Evolutionary conservation across 2,888 invertebrate genomes (phyloP), one percentile per base, ranked within the genome.

Genomic region (Crocallis elinguaria): DNA sequence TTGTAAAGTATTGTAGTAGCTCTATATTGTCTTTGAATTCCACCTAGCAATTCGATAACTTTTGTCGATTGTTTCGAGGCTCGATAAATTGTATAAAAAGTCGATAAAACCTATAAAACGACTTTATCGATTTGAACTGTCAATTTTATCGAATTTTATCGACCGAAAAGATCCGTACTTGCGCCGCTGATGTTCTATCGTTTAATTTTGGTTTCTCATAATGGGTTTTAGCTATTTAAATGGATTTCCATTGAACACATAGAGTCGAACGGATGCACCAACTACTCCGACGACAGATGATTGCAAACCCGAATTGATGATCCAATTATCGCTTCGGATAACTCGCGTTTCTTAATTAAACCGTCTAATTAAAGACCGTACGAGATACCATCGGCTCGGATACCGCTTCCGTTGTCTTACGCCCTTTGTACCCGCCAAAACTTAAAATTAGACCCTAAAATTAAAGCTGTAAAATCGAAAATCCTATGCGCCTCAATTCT

Each of bases 321-420:
- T 81, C 77, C 67, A 88, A 88, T 88, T 86, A 88, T 82, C 84
- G 77, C 82, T 77, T 77, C 68, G 77, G 73, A 77, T 76, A 75
- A 70, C 74, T 81, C 77, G 73, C 73, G 49, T 49, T 80, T 82
- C 83, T 86, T 88, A 84, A 89, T 89, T 87, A 88, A 79, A 79
- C 66, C 75, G 69, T 73, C 82, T 89, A 87, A 89, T 89, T 88
- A 86, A 85, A 84, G 72, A 53, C 45, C 11, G 51, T 71, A 71
- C 68, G 60, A 71, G 79, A 82, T 81, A 79, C 62, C 70, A 81
- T 80, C 77, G 57, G 39, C 48, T 37, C n/a, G 25, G 64, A 60
- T 51, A 62, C 72, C 69, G 80, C 73, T 81, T 84, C 84, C 84
- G 84, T 79, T 83, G 77, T 79, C 74, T 76, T 71, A 77, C 79